Base-by-base conservation (phyloP, 2,113 vertebrate species). In the human (Homo sapiens) region DNA sequence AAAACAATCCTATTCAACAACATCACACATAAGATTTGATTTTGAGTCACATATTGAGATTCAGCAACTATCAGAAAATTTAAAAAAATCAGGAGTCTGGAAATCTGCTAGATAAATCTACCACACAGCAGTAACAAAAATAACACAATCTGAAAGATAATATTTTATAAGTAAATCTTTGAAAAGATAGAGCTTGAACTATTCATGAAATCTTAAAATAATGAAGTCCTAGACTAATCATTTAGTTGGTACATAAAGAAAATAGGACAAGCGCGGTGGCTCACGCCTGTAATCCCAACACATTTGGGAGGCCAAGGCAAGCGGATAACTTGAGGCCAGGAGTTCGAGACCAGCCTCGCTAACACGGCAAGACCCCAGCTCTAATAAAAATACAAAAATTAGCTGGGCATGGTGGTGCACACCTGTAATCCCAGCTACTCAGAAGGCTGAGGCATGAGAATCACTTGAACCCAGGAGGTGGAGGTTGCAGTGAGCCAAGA, bases 111-210 rank as follows among this genome's bases (percentile, higher is more conserved):
- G 61, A 73, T 68, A 94, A 89, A 80, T 75, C 45, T 70, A 89
- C 2, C 2, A 95, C 4, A 80, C 13, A 90, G 17, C 40, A 87
- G 70, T 95, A 90, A 92, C 20, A 95, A 97, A 94, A 92, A 95
- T 7, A 81, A 96, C 32, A 35, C 14, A 96, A 80, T 76, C 50
- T 94, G 23, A 91, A 97, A 89, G 45, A 83, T 82, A 90, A 61
- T 76, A 92, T 90, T 92, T 93, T 91, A 97, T 6, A 92, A 94
- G 81, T 81, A 93, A 92, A 81, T 93, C 43, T 94, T 94, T 94
- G 38, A 85, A 96, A 97, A 93, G 66, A 85, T 0, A 96, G n/a
- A 89, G 22, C 68, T 32, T 86, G 40, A 96, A 79, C n/a, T 93
- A 83, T 43, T 92, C 52, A 88, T 87, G 40, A 97, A 88, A 92